A percentile compares a stretch with the other conserved stretches of the same genome.
Conservation (phyloP, 2,113 vertebrate genomes). For the Oceanites oceanicus region DNA sequence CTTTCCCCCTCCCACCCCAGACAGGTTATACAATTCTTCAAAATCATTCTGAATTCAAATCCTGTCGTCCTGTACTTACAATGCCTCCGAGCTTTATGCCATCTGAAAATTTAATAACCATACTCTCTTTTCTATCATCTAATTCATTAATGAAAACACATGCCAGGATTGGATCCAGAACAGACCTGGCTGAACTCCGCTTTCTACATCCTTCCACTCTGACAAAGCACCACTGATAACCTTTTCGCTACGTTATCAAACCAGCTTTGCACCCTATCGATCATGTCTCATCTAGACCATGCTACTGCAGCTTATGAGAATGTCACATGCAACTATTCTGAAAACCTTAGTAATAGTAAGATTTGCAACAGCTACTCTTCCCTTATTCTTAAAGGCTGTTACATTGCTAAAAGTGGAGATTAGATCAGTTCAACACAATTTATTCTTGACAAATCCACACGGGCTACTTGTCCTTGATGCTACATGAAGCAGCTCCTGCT, state of each 20-base stretch:
- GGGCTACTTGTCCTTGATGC: background rate
- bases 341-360: background rate
- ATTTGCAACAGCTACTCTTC: background rate
- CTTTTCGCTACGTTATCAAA: background rate
- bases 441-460: background rate
- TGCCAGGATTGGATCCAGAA: background rate
- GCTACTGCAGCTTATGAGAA: background rate
- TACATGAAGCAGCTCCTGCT: background rate
- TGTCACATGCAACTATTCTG: background rate
- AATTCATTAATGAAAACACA: slow-evolving; percentile 41
- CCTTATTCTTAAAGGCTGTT: background rate
- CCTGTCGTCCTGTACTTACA: background rate
- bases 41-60: slow-evolving; percentile 13
- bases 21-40: background rate
- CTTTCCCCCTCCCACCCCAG: background rate
- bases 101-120: slow-evolving; percentile 51
- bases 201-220: background rate
- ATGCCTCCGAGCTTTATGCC: background rate
- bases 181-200: slow-evolving; percentile 6
- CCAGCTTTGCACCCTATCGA: background rate
- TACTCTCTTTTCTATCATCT: background rate
- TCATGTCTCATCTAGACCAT: background rate
- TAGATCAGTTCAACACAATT: slow-evolving; percentile 36
- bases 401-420: background rate
- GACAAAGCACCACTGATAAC: slow-evolving; percentile 5